Conservation (phyloP, 1,140 invertebrate genomes). For the Bombus turneri region DNA sequence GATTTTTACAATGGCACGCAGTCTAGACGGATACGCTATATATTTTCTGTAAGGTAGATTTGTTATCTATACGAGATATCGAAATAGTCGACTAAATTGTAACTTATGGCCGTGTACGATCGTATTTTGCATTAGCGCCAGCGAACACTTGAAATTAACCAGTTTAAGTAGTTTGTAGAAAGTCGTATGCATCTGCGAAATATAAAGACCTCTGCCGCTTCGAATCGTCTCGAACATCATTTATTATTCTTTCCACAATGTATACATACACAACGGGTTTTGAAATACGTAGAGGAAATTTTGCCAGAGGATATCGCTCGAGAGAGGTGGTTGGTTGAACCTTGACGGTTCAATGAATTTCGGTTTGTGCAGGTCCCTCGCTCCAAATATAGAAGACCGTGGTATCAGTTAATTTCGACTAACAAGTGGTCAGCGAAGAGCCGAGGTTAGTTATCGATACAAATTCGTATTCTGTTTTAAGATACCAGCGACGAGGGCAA, state of each 20-base stretch:
- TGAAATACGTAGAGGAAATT: not conserved
- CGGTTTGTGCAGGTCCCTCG: not conserved
- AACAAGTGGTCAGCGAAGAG: not conserved
- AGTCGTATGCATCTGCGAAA: rapidly evolving
- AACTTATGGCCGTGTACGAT: no score
- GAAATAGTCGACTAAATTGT: no score
- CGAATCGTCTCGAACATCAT: not conserved
- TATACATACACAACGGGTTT: not conserved
- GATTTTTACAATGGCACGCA: no score
- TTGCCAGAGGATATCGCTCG: not conserved
- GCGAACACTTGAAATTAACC: not conserved
- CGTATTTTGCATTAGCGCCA: not conserved
- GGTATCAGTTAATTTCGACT: not conserved
- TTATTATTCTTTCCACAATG: not conserved
- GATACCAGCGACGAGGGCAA: not conserved
- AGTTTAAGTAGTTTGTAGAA: not conserved
- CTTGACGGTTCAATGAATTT: not conserved
- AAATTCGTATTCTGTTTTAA: not conserved
- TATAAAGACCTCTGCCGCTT: not conserved
- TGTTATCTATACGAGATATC: not conserved
- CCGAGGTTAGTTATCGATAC: not conserved
- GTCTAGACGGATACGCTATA: not conserved
- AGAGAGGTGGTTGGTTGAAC: not conserved
- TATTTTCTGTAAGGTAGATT: not conserved
- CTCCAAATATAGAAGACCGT: not conserved